Evolutionary conservation across 2,888 invertebrate species (phyloP).

Genomic region (Gymnosoma rotundatum): DNA sequence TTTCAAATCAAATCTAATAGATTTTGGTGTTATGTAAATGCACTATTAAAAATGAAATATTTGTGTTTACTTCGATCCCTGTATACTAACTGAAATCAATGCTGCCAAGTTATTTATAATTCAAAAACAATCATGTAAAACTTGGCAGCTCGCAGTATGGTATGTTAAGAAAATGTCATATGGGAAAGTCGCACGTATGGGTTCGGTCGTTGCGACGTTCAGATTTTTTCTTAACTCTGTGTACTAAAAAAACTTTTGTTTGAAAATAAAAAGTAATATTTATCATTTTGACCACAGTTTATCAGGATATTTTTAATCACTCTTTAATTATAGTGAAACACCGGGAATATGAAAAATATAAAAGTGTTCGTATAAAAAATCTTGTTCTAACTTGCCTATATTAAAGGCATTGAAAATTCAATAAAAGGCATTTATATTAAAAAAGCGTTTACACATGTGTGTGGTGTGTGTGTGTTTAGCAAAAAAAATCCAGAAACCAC

Average conservation of each 20-base stretch:
- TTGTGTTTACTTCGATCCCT: not conserved
- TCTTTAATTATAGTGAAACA: not conserved
- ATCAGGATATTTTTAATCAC: not conserved
- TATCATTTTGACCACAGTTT: not conserved
- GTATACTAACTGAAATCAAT: not conserved
- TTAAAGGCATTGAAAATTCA: conserved; percentile 59
- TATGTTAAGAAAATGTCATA: conserved; percentile 59
- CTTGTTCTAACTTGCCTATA: not conserved
- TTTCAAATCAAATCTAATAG: too few relatives aligned
- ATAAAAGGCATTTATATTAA: conserved; percentile 37
- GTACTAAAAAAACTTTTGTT: conserved; percentile 25
- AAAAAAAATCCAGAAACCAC: conserved; percentile 23
- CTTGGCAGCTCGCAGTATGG: not conserved
- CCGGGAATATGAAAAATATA: not conserved
- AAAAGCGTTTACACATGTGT: not conserved
- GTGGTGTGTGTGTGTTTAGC: conserved; percentile 2
- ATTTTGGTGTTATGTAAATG: too few relatives aligned
- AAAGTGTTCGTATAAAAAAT: not conserved
- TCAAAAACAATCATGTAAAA: not conserved
- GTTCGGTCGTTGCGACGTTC: conserved; percentile 55
- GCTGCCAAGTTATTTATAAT: not conserved
- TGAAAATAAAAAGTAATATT: conserved; percentile 15
- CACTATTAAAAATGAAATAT: too few relatives aligned
- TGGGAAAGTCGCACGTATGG: conserved; percentile 70
- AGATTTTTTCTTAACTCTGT: conserved; percentile 25